phyloP scores from a whole-genome alignment of 2,888 invertebrate species.

The Ganaspis brasiliensis region DNA sequence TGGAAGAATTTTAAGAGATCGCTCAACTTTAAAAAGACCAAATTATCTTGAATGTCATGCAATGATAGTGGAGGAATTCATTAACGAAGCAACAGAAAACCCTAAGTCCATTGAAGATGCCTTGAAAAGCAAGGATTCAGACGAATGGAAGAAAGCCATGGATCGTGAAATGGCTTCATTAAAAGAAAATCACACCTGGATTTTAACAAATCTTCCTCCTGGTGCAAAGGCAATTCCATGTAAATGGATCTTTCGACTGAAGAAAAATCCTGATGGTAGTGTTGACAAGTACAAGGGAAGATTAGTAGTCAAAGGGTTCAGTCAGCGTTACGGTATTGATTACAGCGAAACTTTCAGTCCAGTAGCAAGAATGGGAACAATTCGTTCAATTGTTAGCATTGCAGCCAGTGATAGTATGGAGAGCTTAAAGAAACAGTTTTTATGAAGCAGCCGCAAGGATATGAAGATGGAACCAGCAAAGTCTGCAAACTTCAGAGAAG shows the following conservation, averaged over 20 bases:
- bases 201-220: constrained; percentile 60
- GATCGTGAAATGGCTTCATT: constrained; percentile 68
- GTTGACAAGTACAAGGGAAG: constrained; percentile 68
- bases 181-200: constrained; percentile 69
- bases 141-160: constrained; percentile 64
- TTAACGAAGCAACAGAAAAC: constrained; percentile 27
- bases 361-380: constrained; percentile 64
- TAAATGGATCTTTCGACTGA: constrained; percentile 61
- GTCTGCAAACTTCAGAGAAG: constrained; percentile 65
- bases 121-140: constrained; percentile 50
- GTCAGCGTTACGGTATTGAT: constrained; percentile 63
- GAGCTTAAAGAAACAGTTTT: constrained; percentile 61
- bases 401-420: constrained; percentile 65
- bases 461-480: constrained; percentile 52
- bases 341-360: constrained; percentile 69
- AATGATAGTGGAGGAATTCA: constrained; percentile 48
- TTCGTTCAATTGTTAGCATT: constrained; percentile 63
- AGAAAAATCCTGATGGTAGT: constrained; percentile 66
- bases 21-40: constrained; percentile 54
- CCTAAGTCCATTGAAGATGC: constrained; percentile 52
- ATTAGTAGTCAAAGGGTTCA: constrained; percentile 69
- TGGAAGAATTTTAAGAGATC: constrained; percentile 44
- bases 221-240: constrained; percentile 63
- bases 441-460: constrained; percentile 66
- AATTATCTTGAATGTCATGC: constrained; percentile 46